phyloP scores from a whole-genome alignment of 2,888 invertebrate species.

The Anticlea derivata region DNA sequence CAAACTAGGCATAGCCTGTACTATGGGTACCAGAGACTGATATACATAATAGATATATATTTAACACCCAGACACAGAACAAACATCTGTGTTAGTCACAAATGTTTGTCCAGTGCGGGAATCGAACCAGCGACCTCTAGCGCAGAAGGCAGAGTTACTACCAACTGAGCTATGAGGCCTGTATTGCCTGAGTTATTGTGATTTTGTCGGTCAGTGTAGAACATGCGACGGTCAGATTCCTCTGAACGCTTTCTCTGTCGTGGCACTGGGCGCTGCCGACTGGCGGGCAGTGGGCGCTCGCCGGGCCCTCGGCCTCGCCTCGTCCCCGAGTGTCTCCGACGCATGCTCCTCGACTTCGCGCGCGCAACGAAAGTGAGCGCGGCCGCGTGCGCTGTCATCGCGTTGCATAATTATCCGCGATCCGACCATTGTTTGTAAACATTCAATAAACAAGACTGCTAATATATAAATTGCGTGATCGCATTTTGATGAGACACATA shows the following conservation, averaged over 20 bases:
- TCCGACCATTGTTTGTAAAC: constrained; percentile 81
- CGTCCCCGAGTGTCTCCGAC: constrained; percentile 14
- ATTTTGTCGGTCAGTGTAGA: constrained; percentile 45
- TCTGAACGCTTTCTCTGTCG: constrained; percentile 79
- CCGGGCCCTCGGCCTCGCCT: constrained; percentile 3
- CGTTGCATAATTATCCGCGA: constrained; percentile 79
- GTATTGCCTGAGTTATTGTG: no score
- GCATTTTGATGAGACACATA: constrained; percentile 62
- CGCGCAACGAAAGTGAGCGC: constrained; percentile 78
- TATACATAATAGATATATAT: no score
- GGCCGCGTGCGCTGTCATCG: constrained; percentile 68
- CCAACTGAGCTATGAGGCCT: no score
- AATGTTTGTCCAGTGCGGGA: no score
- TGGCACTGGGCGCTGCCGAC: constrained; percentile 39
- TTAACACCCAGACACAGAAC: no score
- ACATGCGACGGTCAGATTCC: constrained; percentile 74
- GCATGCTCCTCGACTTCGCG: constrained; percentile 22
- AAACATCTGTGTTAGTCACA: no score
- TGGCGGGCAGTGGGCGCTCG: constrained; percentile 30
- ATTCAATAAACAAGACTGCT: constrained; percentile 61
- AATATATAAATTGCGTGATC: constrained; percentile 67
- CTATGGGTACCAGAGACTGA: no score
- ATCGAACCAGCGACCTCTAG: no score
- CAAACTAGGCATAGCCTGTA: no score
- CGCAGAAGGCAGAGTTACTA: no score